Evolutionary conservation across 2,113 vertebrate species (phyloP), one percentile per base, ranked within the genome.

Genomic region (Acanthochromis polyacanthus): DNA sequence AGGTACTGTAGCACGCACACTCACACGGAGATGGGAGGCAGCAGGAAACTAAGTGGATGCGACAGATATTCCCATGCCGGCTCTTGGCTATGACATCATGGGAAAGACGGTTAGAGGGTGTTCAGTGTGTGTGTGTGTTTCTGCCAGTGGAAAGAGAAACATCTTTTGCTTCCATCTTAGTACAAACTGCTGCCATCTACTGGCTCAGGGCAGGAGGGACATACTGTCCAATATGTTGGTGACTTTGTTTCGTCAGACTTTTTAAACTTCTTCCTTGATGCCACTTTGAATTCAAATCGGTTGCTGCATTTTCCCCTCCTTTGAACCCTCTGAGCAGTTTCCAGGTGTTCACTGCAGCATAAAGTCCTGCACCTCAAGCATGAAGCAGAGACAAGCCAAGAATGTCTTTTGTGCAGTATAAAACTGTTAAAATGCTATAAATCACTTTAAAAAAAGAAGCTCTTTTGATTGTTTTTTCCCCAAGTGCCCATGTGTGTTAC

Each of bases 171-270:
- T 1, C 0, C 20, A 28, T 32, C 61, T 75, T 23, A 23, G 80
- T 62, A 60, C 50, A 32, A 20, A 57, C 50, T 92, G 83, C 88
- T 90, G 90, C 90, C 92, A 88, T 87, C 90, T 87, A 83, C 78
- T 86, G 90, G 88, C 43, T 17, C 2, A 57, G 0, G 63, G 30
- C 38, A 23, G 22, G 32, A 75, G n/a, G 20, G 12, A 70, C 38
- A 30, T 28, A 15, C 10, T 25, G 5, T 36, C 22, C 22, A 52
- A 15, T 57, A 10, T 36, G 11, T n/a, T 56, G 4, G 0, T 46
- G 23, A 17, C 15, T 6, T 46, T n/a, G 48, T 4, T 19, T 15
- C 12, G 14, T 43, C 12, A 43, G 6, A 9, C 32, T 36, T 36
- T 46, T 46, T 46, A 46, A 46, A 46, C 45, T 17, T 17, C 14